A percentile compares a stretch with the other conserved stretches of the same genome.
Evolutionary conservation across 2,113 vertebrate genomes (phyloP).

Genomic region (Vulpes vulpes): DNA sequence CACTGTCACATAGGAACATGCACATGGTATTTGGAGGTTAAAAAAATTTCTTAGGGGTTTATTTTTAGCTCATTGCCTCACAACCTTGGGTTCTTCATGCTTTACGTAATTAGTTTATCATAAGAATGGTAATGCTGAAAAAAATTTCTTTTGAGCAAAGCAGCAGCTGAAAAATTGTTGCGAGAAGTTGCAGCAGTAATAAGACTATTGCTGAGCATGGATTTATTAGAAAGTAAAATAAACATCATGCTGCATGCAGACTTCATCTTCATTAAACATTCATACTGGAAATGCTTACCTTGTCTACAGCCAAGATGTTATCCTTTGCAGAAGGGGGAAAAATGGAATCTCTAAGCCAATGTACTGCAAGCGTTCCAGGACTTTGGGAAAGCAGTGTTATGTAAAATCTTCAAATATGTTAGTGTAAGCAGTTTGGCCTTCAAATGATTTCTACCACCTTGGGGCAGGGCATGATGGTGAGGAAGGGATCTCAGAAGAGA

Average conservation of each 20-base stretch:
- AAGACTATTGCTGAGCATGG: slow-evolving; percentile 78
- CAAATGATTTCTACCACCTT: slow-evolving; percentile 56
- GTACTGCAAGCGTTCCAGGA: background rate
- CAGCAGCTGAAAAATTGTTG: slow-evolving; percentile 52
- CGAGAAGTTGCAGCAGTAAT: slow-evolving; percentile 71
- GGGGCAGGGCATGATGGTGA: slow-evolving; percentile 12
- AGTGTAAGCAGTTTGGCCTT: slow-evolving; percentile 70
- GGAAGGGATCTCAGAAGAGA: slow-evolving; percentile 59
- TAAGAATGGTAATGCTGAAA: slow-evolving; percentile 47
- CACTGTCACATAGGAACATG: background rate
- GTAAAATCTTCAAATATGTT: slow-evolving; percentile 70
- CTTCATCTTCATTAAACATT: slow-evolving; percentile 85
- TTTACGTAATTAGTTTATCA: slow-evolving; percentile 69
- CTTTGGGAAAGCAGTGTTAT: slow-evolving; percentile 63
- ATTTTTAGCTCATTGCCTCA: slow-evolving; percentile 59
- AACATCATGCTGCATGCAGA: slow-evolving; percentile 75
- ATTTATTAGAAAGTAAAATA: slow-evolving; percentile 86
- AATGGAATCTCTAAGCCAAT: slow-evolving; percentile 63
- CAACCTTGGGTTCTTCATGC: slow-evolving; percentile 55
- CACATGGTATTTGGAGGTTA: background rate
- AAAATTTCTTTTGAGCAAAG: slow-evolving; percentile 46
- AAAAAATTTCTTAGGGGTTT: background rate
- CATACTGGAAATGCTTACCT: slow-evolving; percentile 78
- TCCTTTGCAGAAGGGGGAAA: slow-evolving; percentile 67
- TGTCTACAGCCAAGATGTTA: slow-evolving; percentile 76